These are phyloP conservation scores for Patiria miniata DNA, from an alignment of 35 echinoderm and acorn worm genomes.

Conservation along the genomic window DNA sequence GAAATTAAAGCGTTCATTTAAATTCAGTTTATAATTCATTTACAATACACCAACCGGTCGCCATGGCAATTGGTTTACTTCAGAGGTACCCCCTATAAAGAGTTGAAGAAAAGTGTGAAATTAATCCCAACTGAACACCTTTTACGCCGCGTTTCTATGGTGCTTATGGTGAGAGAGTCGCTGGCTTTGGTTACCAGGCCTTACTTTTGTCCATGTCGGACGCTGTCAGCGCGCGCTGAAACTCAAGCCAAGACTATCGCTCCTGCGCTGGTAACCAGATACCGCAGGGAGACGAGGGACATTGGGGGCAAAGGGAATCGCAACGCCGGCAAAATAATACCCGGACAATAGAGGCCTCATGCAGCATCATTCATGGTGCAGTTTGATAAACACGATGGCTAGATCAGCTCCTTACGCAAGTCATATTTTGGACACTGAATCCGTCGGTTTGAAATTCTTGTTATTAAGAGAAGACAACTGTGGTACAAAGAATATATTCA, in stretches of 20 bases:
- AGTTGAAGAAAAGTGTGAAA: conserved; percentile 20
- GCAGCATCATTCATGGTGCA: not conserved
- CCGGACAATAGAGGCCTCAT: not conserved
- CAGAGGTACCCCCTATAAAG: not conserved
- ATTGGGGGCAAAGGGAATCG: conserved; percentile 5
- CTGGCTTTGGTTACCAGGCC: not conserved
- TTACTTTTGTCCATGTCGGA: not conserved
- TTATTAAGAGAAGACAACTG: too few species aligned
- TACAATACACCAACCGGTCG: conserved; percentile 1
- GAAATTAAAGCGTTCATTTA: not conserved
- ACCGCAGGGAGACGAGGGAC: not conserved
- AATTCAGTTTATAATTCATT: conserved; percentile 24
- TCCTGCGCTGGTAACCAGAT: conserved; percentile 8
- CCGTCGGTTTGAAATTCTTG: not conserved
- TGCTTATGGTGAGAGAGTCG: not conserved
- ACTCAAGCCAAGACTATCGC: not conserved
- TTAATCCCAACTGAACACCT: not conserved
- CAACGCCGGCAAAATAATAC: conserved; percentile 13
- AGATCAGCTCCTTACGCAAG: not conserved
- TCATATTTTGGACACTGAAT: conserved; percentile 18
- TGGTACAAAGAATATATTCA: too few species aligned
- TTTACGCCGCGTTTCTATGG: not conserved
- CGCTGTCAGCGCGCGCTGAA: not conserved
- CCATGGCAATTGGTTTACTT: conserved; percentile 34
- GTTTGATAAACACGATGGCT: not conserved